Conservation (phyloP, 2,113 vertebrate species). For the Bujurquina vittata region DNA sequence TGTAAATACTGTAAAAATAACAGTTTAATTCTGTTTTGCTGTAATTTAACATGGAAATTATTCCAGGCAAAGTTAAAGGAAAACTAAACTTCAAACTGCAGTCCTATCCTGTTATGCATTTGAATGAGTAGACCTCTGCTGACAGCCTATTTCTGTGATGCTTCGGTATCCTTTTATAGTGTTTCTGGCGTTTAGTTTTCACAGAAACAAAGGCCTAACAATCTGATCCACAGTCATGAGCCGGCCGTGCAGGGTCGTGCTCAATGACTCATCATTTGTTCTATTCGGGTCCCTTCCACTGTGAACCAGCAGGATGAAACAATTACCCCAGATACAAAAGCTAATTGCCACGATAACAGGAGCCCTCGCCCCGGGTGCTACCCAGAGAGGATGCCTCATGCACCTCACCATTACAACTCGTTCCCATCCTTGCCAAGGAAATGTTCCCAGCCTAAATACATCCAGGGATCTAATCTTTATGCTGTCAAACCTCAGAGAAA, state of each 20-base stretch:
- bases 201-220: constrained; percentile 28
- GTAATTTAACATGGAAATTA: background rate
- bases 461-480: background rate
- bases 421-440: constrained; percentile 21
- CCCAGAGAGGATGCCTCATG: constrained; percentile 20
- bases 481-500: constrained; percentile 12
- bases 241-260: background rate
- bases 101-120: background rate
- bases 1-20: background rate
- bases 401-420: background rate
- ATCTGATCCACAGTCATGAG: constrained; percentile 12
- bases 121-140: constrained; percentile 7
- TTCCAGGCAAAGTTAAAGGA: background rate
- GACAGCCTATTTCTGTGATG: background rate
- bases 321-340: constrained; percentile 61
- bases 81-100: background rate
- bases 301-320: constrained; percentile 54
- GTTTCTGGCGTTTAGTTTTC: constrained; percentile 37
- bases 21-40: background rate
- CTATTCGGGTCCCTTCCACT: constrained; percentile 56
- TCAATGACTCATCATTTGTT: constrained; percentile 48
- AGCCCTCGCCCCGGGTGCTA: constrained; percentile 46
- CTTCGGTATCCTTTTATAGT: background rate
- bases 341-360: constrained; percentile 63
- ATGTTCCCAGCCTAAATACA: constrained; percentile 10